Evolutionary conservation across 2,888 invertebrate genomes (phyloP).

Genomic region (Baccha elongata): DNA sequence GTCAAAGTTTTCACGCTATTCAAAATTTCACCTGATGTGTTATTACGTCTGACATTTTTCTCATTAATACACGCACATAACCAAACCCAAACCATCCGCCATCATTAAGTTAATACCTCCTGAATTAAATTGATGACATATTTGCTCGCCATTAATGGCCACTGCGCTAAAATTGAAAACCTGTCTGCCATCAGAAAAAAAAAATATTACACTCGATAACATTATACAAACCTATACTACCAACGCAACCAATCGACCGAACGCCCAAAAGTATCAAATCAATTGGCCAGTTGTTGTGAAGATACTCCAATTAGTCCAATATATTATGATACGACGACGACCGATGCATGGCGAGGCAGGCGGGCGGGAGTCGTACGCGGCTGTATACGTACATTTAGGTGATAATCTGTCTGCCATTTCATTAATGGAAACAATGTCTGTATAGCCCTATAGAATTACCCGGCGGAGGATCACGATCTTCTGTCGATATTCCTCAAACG

Average conservation of each 20-base stretch:
- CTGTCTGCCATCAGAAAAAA: background rate
- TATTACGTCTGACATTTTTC: background rate
- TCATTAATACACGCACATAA: background rate
- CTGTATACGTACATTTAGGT: slow-evolving; percentile 80
- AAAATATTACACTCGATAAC: slow-evolving; percentile 14
- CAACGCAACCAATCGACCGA: slow-evolving; percentile 13
- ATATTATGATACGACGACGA: too few species aligned
- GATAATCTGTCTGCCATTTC: slow-evolving; percentile 82
- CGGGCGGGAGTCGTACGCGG: too few species aligned
- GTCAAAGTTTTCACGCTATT: background rate
- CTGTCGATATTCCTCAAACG: slow-evolving; percentile 62
- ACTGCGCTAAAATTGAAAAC: slow-evolving; percentile 9
- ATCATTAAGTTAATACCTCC: background rate
- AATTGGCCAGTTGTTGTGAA: slow-evolving; percentile 49
- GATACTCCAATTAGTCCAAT: background rate
- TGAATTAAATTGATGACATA: slow-evolving; percentile 19
- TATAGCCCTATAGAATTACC: slow-evolving; percentile 42
- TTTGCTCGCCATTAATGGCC: slow-evolving; percentile 7
- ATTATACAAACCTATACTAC: background rate
- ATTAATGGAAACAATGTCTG: slow-evolving; percentile 79
- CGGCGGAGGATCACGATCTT: slow-evolving; percentile 51
- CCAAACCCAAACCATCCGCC: background rate
- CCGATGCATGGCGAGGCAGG: background rate
- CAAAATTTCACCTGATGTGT: background rate
- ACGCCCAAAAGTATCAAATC: slow-evolving; percentile 56